These are phyloP conservation scores for Eulithis testata DNA, from an alignment of 2,888 invertebrate genomes.

Conservation along the genomic window DNA sequence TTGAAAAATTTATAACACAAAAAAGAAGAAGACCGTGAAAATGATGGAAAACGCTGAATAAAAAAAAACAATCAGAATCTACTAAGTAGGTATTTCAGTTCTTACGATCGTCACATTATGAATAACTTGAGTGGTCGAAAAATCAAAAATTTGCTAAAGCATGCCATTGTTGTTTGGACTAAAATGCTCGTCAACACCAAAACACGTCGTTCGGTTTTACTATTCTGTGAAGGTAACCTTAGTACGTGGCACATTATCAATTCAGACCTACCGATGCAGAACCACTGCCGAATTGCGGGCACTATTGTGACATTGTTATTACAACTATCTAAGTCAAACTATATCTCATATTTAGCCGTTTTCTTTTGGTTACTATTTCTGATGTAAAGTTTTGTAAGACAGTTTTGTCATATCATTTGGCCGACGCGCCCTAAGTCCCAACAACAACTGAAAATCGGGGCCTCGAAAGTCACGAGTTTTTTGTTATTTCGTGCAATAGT, in stretches of 20 bases:
- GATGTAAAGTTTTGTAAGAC: slow-evolving; percentile 15
- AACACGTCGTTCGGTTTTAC: slow-evolving; percentile 12
- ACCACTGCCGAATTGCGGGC: slow-evolving; percentile 60
- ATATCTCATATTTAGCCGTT: slow-evolving; percentile 18
- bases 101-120: too few relatives aligned
- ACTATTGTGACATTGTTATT: slow-evolving; percentile 57
- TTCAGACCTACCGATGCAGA: slow-evolving; percentile 54
- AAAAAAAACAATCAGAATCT: too few relatives aligned
- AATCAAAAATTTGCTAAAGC: too few relatives aligned
- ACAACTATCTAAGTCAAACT: slow-evolving; percentile 22
- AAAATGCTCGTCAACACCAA: not conserved
- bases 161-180: not conserved
- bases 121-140: too few relatives aligned
- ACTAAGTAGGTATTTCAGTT: too few relatives aligned
- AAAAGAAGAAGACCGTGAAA: too few relatives aligned
- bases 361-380: slow-evolving; percentile 9
- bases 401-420: not conserved
- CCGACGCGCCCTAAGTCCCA: not conserved
- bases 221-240: slow-evolving; percentile 32
- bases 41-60: too few relatives aligned
- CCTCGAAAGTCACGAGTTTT: not conserved
- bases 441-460: not conserved
- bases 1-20: too few relatives aligned
- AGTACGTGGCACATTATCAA: slow-evolving; percentile 36
- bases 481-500: not conserved